Evolutionary conservation across 2,113 vertebrate species (phyloP), one percentile per base, ranked within the genome.

Genomic region (Cynopterus brachyotis): DNA sequence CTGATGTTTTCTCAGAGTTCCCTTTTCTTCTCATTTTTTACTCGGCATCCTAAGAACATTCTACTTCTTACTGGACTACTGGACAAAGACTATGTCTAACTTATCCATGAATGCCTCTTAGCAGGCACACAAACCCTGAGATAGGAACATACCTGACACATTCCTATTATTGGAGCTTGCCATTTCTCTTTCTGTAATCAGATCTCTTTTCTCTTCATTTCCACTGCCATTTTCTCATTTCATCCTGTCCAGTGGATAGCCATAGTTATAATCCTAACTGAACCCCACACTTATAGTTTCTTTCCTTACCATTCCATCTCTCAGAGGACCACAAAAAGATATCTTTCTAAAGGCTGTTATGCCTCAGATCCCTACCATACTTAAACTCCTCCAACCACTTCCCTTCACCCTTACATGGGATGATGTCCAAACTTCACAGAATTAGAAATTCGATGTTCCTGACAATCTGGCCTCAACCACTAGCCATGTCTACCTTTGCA

Each of bases 391-490:
- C 59, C 55, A 84, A 9, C 37, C 7, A 45, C 3, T 55, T 89
- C 37, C 53, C 20, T 85, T 81, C 3, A 50, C 30, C 47, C 60
- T 55, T 24, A 40, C 4, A n/a, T 0, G 1, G 20, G 10, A 72
- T 53, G 26, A 22, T 3, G 12, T 53, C 30, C 28, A 82, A 47
- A 72, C 35, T n/a, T 62, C n/a, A 75, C 2, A 40, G 22, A 42
- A 88, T 67, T 47, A 78, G 73, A 85, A 90, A 83, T 70, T 80
- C n/a, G 17, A 62, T 22, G 28, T 67, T 30, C 62, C 59, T 79
- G 30, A 91, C 28, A 11, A 60, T 57, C 5, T 82, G 26, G 40
- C 40, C 22, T 53, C 30, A 72, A 57, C 53, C 16, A 69, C 78
- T 12, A 62, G 42, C 32, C 16, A 30, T 17, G 55, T 32, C 37